Evolutionary conservation across 2,888 invertebrate genomes (phyloP).

Genomic region (Leptinotarsa juncta): DNA sequence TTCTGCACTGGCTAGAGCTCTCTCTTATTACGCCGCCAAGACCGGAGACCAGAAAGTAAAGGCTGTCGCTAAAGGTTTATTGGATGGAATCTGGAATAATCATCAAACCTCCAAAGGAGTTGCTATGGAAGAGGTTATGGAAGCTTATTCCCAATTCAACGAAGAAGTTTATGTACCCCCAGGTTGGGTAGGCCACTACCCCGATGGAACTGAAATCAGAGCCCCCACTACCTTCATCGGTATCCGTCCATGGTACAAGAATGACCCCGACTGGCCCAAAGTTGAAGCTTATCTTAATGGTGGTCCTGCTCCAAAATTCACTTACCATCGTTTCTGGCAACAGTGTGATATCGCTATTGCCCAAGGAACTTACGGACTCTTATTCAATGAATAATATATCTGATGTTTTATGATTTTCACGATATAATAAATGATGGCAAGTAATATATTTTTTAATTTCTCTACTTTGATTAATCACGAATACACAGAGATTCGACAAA

Average conservation of each 20-base stretch:
- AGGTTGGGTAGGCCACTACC: slow-evolving; percentile 50
- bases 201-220: slow-evolving; percentile 48
- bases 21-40: slow-evolving; percentile 51
- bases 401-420: neutral
- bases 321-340: slow-evolving; percentile 51
- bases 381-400: slow-evolving; percentile 47
- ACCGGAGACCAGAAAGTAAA: slow-evolving; percentile 45
- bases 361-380: slow-evolving; percentile 46
- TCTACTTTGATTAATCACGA: neutral
- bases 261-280: slow-evolving; percentile 47
- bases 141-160: slow-evolving; percentile 48
- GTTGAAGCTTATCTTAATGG: slow-evolving; percentile 46
- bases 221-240: slow-evolving; percentile 47
- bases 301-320: slow-evolving; percentile 46
- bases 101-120: slow-evolving; percentile 46
- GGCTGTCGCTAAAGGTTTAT: slow-evolving; percentile 43
- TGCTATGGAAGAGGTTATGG: slow-evolving; percentile 46
- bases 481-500: too few relatives aligned
- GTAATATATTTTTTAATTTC: neutral
- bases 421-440: neutral
- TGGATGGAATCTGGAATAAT: slow-evolving; percentile 46
- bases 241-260: slow-evolving; percentile 47
- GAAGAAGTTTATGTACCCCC: slow-evolving; percentile 49
- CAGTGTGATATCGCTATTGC: slow-evolving; percentile 50
- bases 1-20: slow-evolving; percentile 48